Percentiles rank a stretch among this genome's conserved stretches.
phyloP scores from a whole-genome alignment of 2,113 vertebrate species.

The Macrotis lagotis region DNA sequence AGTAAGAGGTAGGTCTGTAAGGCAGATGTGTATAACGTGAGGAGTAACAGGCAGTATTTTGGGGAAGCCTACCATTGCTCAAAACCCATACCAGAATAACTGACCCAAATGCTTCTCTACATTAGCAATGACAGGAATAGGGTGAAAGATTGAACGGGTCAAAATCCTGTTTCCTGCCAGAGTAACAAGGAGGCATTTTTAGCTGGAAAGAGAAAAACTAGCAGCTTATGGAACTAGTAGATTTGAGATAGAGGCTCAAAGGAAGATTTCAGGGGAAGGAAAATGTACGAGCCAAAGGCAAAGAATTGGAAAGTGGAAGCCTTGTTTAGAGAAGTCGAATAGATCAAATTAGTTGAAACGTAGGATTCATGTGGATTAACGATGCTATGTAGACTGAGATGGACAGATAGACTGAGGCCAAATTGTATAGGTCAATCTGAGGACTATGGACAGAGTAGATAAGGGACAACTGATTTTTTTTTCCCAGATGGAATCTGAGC shows the following conservation, averaged over 20 bases:
- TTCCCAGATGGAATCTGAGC: background rate
- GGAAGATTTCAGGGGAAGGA: background rate
- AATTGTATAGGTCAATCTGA: background rate
- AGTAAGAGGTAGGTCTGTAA: background rate
- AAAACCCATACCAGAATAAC: background rate
- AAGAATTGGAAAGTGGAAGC: background rate
- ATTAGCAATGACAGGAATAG: background rate
- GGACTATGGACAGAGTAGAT: background rate
- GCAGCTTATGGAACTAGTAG: background rate
- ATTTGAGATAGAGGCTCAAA: background rate
- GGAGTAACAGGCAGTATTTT: background rate
- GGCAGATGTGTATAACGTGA: background rate
- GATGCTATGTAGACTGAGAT: background rate
- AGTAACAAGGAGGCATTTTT: background rate
- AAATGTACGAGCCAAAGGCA: background rate
- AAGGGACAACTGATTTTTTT: background rate
- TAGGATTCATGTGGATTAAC: background rate
- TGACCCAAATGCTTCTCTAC: background rate
- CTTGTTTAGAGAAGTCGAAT: background rate
- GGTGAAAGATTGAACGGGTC: background rate
- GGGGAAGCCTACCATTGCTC: background rate
- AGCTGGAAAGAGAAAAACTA: background rate
- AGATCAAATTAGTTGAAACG: background rate
- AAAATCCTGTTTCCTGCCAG: background rate
- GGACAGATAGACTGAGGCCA: background rate